Evolutionary conservation across 2,888 invertebrate genomes (phyloP).

Genomic region (Iphiclides podalirius): DNA sequence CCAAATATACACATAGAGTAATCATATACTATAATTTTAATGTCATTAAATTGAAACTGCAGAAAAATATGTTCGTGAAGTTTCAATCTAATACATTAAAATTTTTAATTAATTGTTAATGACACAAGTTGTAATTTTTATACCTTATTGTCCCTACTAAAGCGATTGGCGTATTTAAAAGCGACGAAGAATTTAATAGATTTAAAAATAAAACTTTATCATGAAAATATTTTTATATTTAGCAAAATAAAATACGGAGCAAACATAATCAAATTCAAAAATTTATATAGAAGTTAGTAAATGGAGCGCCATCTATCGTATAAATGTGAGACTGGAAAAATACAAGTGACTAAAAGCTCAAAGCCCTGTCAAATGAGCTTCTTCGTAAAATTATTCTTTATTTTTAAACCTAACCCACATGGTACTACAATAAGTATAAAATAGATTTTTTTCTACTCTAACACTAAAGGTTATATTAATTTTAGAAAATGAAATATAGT

Average conservation of each 20-base stretch:
- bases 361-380: conserved; percentile 51
- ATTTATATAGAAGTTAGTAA: conserved; percentile 34
- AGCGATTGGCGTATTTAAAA: conserved; percentile 6
- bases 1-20: conserved; percentile 25
- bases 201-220: neutral
- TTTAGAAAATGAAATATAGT: conserved; percentile 36
- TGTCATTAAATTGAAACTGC: neutral
- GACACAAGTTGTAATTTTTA: conserved; percentile 6
- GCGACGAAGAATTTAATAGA: neutral
- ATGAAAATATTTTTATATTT: neutral
- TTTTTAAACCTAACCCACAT: conserved; percentile 35
- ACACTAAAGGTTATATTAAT: conserved; percentile 49
- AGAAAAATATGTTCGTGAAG: neutral
- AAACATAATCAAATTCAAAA: neutral
- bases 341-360: conserved; percentile 48
- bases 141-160: conserved; percentile 16
- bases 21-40: conserved; percentile 10
- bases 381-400: conserved; percentile 5
- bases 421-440: conserved; percentile 66
- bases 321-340: conserved; percentile 44
- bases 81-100: conserved; percentile 5
- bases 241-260: conserved; percentile 6
- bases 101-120: conserved; percentile 1
- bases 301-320: conserved; percentile 48
- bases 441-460: conserved; percentile 69